Conservation (phyloP, 2,888 invertebrate species). For the Clivina fossor region DNA sequence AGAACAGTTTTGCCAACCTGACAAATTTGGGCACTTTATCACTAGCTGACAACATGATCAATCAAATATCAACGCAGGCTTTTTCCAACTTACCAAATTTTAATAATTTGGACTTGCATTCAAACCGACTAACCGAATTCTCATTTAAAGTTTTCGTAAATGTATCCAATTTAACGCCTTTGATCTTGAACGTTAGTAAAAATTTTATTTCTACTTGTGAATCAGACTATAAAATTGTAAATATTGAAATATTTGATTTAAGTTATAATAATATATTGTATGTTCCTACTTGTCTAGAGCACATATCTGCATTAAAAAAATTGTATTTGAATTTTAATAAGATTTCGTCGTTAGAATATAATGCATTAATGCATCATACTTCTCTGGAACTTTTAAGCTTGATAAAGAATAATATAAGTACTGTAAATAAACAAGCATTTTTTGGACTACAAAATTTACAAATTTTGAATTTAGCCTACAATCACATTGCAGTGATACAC, state of each 20-base stretch:
- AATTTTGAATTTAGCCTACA: constrained; percentile 76
- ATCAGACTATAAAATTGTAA: constrained; percentile 56
- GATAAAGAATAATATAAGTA: constrained; percentile 71
- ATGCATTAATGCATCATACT: constrained; percentile 71
- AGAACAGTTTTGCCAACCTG: constrained; percentile 74
- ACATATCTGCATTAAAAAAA: constrained; percentile 66
- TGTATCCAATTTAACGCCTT: constrained; percentile 65
- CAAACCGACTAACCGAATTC: constrained; percentile 72
- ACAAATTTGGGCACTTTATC: constrained; percentile 79
- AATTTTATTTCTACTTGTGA: constrained; percentile 61
- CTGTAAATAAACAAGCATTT: constrained; percentile 74
- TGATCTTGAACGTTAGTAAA: constrained; percentile 76
- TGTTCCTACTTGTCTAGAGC: constrained; percentile 68
- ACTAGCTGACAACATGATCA: constrained; percentile 79
- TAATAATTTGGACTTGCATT: constrained; percentile 77
- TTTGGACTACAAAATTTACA: constrained; percentile 73
- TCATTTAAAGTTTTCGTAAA: constrained; percentile 69
- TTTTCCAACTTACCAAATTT: constrained; percentile 76
- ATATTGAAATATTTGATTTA: constrained; percentile 70
- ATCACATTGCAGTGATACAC: constrained; percentile 73
- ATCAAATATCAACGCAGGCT: constrained; percentile 69
- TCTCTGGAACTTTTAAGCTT: constrained; percentile 74
- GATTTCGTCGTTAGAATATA: constrained; percentile 68
- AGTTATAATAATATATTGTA: constrained; percentile 68
- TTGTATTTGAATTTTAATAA: constrained; percentile 75